These are phyloP conservation scores for Trachymyrmex septentrionalis DNA, from an alignment of 1,140 invertebrate genomes.

Conservation along the genomic window DNA sequence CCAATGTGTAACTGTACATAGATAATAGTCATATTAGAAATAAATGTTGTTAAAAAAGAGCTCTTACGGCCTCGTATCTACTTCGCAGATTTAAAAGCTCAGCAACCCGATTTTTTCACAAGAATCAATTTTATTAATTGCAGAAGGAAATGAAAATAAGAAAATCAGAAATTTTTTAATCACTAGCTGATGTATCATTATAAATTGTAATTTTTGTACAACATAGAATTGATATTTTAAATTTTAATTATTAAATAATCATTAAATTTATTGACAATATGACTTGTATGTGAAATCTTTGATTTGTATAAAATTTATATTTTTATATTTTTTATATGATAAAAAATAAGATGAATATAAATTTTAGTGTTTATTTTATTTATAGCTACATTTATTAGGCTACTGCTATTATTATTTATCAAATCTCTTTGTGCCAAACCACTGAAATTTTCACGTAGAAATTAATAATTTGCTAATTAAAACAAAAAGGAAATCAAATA, in stretches of 20 bases:
- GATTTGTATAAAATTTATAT: not conserved
- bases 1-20: conserved; percentile 74
- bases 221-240: not conserved
- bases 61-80: not conserved
- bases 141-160: not conserved
- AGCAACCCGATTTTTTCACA: not conserved
- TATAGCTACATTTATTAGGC: not conserved
- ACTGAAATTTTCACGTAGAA: too few relatives aligned
- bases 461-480: too few relatives aligned
- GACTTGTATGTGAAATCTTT: not conserved
- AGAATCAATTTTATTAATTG: conserved; percentile 6
- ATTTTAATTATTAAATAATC: not conserved
- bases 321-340: not conserved
- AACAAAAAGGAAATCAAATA: not conserved
- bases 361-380: not conserved
- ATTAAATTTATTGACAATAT: not conserved
- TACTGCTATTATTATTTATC: not conserved
- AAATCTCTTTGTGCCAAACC: not conserved
- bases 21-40: conserved; percentile 72
- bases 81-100: not conserved
- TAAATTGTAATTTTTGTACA: not conserved
- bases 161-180: not conserved
- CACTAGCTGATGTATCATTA: not conserved
- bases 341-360: not conserved
- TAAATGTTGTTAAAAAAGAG: conserved; percentile 76